Evolutionary conservation across 1,140 invertebrate genomes (phyloP).

Genomic region (Ceratina calcarata): DNA sequence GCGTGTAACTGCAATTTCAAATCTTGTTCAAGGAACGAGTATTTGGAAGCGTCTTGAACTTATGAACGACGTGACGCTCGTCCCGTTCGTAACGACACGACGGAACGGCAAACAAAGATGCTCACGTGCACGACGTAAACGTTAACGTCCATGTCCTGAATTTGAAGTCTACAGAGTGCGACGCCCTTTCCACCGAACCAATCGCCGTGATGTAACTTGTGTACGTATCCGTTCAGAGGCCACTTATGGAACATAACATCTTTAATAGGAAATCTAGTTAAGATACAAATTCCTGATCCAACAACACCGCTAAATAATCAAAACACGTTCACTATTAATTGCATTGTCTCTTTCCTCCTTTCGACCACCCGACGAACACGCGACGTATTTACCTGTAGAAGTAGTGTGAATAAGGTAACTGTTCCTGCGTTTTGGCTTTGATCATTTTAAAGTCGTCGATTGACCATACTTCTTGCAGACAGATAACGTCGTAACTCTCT

Average conservation of each 20-base stretch:
- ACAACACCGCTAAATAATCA: constrained; percentile 87
- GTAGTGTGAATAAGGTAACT: constrained; percentile 93
- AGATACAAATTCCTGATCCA: constrained; percentile 95
- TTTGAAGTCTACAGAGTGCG: constrained; percentile 89
- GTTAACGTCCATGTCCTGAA: constrained; percentile 87
- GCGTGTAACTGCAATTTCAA: constrained; percentile 89
- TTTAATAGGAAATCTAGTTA: constrained; percentile 92
- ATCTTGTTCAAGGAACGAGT: not conserved
- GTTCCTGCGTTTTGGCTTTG: constrained; percentile 82
- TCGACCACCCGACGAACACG: no score
- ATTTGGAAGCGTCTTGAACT: no score
- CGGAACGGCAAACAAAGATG: constrained; percentile 39
- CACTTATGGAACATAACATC: constrained; percentile 95
- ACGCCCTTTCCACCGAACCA: constrained; percentile 99
- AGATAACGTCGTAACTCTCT: constrained; percentile 91
- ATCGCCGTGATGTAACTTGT: constrained; percentile 97
- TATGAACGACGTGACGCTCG: no score
- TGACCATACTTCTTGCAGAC: constrained; percentile 96
- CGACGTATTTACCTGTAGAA: constrained; percentile 93
- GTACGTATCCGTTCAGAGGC: constrained; percentile 97
- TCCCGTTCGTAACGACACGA: no score
- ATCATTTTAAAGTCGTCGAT: constrained; percentile 88
- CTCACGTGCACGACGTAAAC: constrained; percentile 96
- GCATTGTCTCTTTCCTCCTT: not conserved
- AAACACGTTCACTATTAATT: not conserved